Evolutionary conservation across 53 echinoderm and acorn worm genomes (phyloP).

Genomic region (Apostichopus leukothele): DNA sequence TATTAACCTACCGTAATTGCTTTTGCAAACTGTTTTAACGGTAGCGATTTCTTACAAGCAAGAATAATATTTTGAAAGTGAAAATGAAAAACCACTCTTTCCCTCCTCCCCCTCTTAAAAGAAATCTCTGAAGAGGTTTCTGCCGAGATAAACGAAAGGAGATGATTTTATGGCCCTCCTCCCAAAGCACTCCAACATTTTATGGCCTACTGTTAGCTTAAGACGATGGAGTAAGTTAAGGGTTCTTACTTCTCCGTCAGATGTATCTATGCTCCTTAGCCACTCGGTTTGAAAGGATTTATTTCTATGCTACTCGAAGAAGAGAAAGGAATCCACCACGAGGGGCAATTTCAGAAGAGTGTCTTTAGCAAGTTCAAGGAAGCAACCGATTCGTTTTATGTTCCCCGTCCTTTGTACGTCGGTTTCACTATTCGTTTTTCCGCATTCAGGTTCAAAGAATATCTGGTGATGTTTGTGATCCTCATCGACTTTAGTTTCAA

Average conservation of each 20-base stretch:
- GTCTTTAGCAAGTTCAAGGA: neutral
- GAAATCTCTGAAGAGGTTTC: neutral
- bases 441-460: neutral
- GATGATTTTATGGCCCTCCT: conserved; percentile 10
- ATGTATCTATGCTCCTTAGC: conserved; percentile 15
- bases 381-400: neutral
- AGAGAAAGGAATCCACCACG: conserved; percentile 5
- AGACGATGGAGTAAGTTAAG: neutral
- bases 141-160: conserved; percentile 7
- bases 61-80: no score
- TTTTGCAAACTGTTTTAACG: no score
- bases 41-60: no score
- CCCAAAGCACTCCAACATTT: neutral
- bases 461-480: neutral
- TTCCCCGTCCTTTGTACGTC: neutral
- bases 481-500: neutral
- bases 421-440: neutral
- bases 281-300: neutral
- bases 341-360: conserved; percentile 12
- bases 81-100: neutral
- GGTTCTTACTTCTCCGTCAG: neutral
- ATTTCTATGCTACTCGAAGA: conserved; percentile 9
- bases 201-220: neutral
- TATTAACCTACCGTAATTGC: no score
- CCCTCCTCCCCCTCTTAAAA: neutral